Evolutionary conservation across 2,797 vertebrate genomes (phyloP), one percentile per base, ranked within the genome.

Genomic region (Pelochelys cantorii): DNA sequence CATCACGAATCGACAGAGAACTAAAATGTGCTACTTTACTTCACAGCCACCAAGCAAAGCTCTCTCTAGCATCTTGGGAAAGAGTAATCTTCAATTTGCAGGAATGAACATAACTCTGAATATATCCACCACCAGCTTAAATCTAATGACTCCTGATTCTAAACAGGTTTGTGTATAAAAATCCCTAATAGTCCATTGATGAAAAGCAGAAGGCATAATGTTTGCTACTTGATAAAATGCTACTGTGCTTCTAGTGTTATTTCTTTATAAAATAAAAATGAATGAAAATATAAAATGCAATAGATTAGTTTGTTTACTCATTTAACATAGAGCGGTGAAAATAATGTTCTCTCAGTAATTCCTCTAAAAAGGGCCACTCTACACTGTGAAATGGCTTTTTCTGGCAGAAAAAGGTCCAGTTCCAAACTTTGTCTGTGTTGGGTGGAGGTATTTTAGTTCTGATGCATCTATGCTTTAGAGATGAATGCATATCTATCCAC

Each of bases 1-100:
- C 77, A 92, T 85, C 79, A 2, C 31, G 52, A 11, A 3, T 59
- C 60, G 90, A 34, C 25, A 74, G 18, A 94, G 87, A 89, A 79
- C 81, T 97, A 92, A 97, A 92, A 31, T 83, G 13, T 92, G 20
- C n/a, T 94, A 89, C 91, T 96, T 90, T 13, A 52, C 88, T 95
- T 88, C 79, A 78, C 97, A 99, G 99, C 98, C 99, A 92, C 98
- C 99, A 1, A 99, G 98, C 92, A 99, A 99, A 98, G 98, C 98
- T 96, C 98, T 99, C 91, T 99, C 99, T 94, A 99, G 96, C 94
- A 99, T 99, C 97, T 96, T 99, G 95, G 99, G 99, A 60, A 99
- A 99, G 97, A 99, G 99, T 97, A 99, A 99, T 97, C 98, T 99
- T 83, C 99, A 99, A 98, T 99, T 99, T 95, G 98, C 99, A 52